Percentiles rank a stretch among this genome's conserved stretches.
Evolutionary conservation across 2,888 invertebrate species (phyloP).

Genomic region (Dryocosmus kuriphilus): DNA sequence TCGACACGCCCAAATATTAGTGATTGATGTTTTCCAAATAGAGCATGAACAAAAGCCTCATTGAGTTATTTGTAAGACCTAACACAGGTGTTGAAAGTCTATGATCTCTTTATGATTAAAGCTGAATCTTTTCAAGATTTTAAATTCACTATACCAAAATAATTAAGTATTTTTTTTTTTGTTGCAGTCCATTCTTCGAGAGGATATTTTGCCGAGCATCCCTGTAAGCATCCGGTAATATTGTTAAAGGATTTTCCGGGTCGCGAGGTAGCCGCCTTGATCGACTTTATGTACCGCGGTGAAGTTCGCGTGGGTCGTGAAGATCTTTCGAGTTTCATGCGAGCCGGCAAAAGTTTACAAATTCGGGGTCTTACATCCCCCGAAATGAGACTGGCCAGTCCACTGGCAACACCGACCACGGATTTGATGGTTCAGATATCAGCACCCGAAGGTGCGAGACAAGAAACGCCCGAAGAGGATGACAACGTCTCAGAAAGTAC

Average conservation of each 20-base stretch:
- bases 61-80: neutral
- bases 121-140: neutral
- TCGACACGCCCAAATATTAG: conserved; percentile 30
- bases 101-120: neutral
- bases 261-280: conserved; percentile 93
- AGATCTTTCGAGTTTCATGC: conserved; percentile 89
- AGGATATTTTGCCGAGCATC: conserved; percentile 93
- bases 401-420: conserved; percentile 77
- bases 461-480: conserved; percentile 68
- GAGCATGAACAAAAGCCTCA: conserved; percentile 27
- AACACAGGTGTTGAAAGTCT: neutral
- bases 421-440: conserved; percentile 79
- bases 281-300: conserved; percentile 96
- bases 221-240: conserved; percentile 95
- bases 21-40: conserved; percentile 39
- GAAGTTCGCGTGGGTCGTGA: conserved; percentile 94
- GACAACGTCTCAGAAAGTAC: conserved; percentile 70
- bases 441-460: conserved; percentile 77
- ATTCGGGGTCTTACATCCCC: conserved; percentile 86
- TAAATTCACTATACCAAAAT: neutral
- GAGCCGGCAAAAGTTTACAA: conserved; percentile 92
- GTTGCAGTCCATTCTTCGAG: conserved; percentile 91
- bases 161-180: neutral
- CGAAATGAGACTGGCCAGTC: conserved; percentile 78
- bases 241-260: conserved; percentile 93